Percentiles rank a stretch among this genome's conserved stretches.
These are phyloP conservation scores for Carpatolechia fugitivella DNA, from an alignment of 2,888 invertebrate species.

Conservation along the genomic window DNA sequence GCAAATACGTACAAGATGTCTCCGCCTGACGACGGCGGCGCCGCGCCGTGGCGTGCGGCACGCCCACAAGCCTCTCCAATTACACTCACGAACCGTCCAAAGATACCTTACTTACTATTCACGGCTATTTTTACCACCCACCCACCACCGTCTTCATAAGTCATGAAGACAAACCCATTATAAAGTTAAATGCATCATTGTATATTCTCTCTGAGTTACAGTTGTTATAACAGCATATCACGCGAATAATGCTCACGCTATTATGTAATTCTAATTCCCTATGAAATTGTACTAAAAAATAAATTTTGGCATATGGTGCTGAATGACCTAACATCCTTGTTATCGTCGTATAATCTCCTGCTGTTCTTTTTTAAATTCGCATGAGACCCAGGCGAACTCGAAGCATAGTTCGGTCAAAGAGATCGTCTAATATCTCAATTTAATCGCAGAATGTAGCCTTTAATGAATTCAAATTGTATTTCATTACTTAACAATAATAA, in stretches of 20 bases:
- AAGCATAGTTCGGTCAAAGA: too few relatives aligned
- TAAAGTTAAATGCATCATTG: slow-evolving; percentile 57
- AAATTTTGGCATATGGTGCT: too few relatives aligned
- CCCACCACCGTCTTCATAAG: slow-evolving; percentile 60
- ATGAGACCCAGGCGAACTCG: too few relatives aligned
- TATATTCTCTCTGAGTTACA: slow-evolving; percentile 51
- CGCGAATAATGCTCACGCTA: slow-evolving; percentile 36
- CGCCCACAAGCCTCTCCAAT: slow-evolving; percentile 56
- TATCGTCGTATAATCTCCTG: too few relatives aligned
- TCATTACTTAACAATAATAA: too few relatives aligned
- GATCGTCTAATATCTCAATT: too few relatives aligned
- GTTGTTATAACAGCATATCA: slow-evolving; percentile 29
- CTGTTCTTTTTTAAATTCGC: too few relatives aligned
- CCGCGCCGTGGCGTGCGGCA: slow-evolving; percentile 54
- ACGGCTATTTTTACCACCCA: slow-evolving; percentile 57
- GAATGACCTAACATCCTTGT: too few relatives aligned
- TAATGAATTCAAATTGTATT: too few relatives aligned
- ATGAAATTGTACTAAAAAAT: slow-evolving; percentile 4
- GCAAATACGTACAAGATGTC: slow-evolving; percentile 72
- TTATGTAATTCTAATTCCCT: too few relatives aligned
- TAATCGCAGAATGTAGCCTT: too few relatives aligned
- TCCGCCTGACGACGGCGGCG: slow-evolving; percentile 43
- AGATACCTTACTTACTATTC: slow-evolving; percentile 55
- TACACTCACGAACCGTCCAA: slow-evolving; percentile 65
- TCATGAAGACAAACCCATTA: slow-evolving; percentile 60